Evolutionary conservation across 2,888 invertebrate genomes (phyloP), one percentile per base, ranked within the genome.

Genomic region (Patella caerulea): DNA sequence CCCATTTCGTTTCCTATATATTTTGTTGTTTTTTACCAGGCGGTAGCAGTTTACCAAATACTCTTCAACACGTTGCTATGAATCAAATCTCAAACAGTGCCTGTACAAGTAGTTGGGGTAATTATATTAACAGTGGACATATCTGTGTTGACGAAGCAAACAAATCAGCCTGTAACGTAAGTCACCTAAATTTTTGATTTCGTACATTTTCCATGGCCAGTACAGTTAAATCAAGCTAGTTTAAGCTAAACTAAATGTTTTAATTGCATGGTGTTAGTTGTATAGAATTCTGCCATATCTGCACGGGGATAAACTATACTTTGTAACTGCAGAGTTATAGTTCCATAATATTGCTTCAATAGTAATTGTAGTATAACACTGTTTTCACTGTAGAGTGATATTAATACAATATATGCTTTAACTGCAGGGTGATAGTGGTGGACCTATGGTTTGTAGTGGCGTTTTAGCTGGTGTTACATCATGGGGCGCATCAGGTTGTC

Each of bases 391-490:
- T 45, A 45, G 45, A 45, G 45, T 7, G 9, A 7, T 45, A 9
- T 45, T 9, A 3, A 45, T 9, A 7, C 45, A 45, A 45, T 45
- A 45, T 45, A 9, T 45, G 45, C 9, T 65, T 9, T 65, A 65
- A 65, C 12, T 65, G 12, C 65, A 59, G 59, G 59, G 59, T 59
- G 59, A 59, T 19, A 59, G 59, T 59, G 59, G 59, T 15, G 59
- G 59, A 59, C 59, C 59, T 11, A 59, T 59, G 59, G 19, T 59
- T 2, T 59, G 59, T 59, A 65, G 2, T 24, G 24, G 65, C 3
- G 65, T 65, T 65, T 19, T 59, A 59, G 59, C 59, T 59, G 59
- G 59, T 59, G 19, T 59, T 19, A 59, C 59, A 14, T 59, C 59
- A 59, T 59, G 59, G 59, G 59, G 59, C 1, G 59, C 59, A n/a